phyloP scores from a whole-genome alignment of 2,797 vertebrate species.

The Allochrocebus solatus region DNA sequence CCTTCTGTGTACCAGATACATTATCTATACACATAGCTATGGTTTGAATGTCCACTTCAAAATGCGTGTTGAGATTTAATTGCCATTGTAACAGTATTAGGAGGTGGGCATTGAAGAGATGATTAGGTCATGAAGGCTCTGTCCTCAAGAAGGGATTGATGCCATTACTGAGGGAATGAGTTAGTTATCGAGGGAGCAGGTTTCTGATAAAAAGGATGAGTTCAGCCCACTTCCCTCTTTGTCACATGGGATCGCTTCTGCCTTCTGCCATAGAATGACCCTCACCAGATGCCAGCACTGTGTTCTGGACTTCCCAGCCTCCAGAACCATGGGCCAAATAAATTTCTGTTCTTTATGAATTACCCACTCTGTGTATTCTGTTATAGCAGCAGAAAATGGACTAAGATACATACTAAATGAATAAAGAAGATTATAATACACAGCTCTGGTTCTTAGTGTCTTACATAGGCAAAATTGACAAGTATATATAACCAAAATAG shows the following conservation, averaged over 20 bases:
- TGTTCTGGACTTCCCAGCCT: neutral
- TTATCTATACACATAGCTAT: neutral
- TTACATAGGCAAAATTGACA: neutral
- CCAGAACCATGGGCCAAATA: neutral
- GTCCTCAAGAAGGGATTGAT: neutral
- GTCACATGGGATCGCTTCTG: neutral
- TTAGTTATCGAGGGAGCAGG: neutral
- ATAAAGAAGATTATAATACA: neutral
- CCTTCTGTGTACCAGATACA: neutral
- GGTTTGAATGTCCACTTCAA: neutral
- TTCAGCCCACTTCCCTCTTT: neutral
- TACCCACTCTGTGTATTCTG: neutral
- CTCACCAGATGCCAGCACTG: neutral
- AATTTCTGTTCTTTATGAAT: neutral
- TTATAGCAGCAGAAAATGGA: neutral
- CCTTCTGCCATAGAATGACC: neutral
- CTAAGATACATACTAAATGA: neutral
- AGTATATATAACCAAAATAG: neutral
- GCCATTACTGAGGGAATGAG: neutral
- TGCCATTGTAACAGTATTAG: neutral
- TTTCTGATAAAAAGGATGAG: neutral
- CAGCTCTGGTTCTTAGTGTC: neutral
- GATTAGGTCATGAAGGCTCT: neutral
- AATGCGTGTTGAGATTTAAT: neutral
- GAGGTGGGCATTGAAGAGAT: neutral